phyloP scores from a whole-genome alignment of 64 coral and sea anemone genomes.

The Montipora foliosa region DNA sequence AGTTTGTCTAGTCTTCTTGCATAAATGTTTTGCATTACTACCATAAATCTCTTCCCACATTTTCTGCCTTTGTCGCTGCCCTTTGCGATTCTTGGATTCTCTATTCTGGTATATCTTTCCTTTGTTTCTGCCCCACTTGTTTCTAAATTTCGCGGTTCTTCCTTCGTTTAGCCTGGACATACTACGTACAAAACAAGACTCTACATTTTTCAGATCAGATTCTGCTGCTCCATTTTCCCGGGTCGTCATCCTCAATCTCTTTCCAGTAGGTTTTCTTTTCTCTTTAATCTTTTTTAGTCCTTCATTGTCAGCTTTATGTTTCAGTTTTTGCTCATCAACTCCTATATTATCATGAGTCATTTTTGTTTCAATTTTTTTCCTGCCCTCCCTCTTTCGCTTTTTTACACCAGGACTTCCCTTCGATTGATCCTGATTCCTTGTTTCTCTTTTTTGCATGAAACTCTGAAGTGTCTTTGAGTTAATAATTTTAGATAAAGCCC shows the following conservation, averaged over 20 bases:
- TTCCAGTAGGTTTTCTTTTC: not conserved
- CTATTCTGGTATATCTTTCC: not conserved
- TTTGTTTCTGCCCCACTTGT: not conserved
- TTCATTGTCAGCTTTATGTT: not conserved
- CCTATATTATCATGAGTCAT: too few species aligned
- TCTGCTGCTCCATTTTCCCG: not conserved
- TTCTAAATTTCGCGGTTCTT: not conserved
- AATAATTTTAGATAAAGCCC: constrained; percentile 26
- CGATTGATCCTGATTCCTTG: not conserved
- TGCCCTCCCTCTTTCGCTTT: not conserved
- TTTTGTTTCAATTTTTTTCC: not conserved
- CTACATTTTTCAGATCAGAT: constrained; percentile 12
- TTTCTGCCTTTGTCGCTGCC: constrained; percentile 76
- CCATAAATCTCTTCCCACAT: constrained; percentile 82
- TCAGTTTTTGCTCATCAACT: not conserved
- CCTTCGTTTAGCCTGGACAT: constrained; percentile 17
- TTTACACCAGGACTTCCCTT: not conserved
- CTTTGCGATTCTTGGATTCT: constrained; percentile 64
- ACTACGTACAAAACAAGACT: constrained; percentile 77
- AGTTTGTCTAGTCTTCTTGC: constrained; percentile 18
- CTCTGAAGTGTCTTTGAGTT: constrained; percentile 11
- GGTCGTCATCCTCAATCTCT: not conserved
- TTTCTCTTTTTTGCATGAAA: not conserved
- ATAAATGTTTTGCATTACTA: constrained; percentile 69
- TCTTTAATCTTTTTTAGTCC: not conserved